Base-by-base conservation (phyloP, 2,888 invertebrate genomes). In the Tetanocera ferruginea region DNA sequence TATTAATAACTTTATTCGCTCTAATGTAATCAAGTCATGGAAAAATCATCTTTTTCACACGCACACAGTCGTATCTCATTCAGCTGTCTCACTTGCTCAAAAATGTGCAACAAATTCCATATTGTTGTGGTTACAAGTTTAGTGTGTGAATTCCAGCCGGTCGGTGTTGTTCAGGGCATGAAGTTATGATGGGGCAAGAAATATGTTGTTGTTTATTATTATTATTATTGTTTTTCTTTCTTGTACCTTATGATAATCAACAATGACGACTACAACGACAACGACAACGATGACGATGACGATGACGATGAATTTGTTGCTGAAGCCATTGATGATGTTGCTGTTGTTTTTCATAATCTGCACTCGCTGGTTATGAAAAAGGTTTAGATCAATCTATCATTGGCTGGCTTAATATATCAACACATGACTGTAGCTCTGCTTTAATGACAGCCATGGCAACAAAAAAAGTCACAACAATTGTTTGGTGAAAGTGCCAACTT, bases 1-100 rank as follows among this genome's bases (percentile, higher is more conserved):
- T 60, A 28, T 60, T 60, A 25, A 60, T 60, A 60, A 55, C 55
- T 28, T 60, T 60, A 28, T 60, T 28, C 28, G 60, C 60, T 25
- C 17, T 60, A 28, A 23, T 28, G 28, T 60, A 28, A 23, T 60
- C 60, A 60, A n/a, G 60, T 28, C 25, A 9, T 28, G 14, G 28
- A 19, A n/a, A 55, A 19, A 11, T 23, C 55, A 55, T 23, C 19
- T 55, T 19, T 55, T 28, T 60, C 25, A 28, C 28, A 60, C 25
- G 19, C 60, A 28, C 25, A 5, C 14, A 4, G 5, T 17, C 28
- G 11, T 9, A 3, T 3, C 11, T 28, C 28, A 25, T 14, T 2
- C 28, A 55, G 19, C 23, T 55, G 8, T 60, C 28, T 60, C 60
- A 6, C 28, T 60, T 28, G 28, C 60, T 60, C 11, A 60, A 25